Evolutionary conservation across 2,113 vertebrate species (phyloP).

Genomic region (Polyodon spathula): DNA sequence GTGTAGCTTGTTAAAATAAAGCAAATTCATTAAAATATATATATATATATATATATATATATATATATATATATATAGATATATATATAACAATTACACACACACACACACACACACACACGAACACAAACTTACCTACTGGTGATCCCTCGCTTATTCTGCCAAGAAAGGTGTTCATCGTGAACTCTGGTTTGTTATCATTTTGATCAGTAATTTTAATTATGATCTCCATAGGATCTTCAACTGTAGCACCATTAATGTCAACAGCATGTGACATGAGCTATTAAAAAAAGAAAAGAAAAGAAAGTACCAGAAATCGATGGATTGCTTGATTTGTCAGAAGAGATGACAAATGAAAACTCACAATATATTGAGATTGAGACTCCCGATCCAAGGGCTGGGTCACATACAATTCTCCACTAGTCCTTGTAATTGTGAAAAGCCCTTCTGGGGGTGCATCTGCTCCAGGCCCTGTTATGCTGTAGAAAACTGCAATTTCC

Average conservation of each 20-base stretch:
- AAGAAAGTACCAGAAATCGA: not conserved
- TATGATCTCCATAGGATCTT: slow-evolving; percentile 32
- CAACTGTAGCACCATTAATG: slow-evolving; percentile 3
- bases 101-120: no score
- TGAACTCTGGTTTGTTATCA: slow-evolving; percentile 37
- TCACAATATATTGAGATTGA: slow-evolving; percentile 27
- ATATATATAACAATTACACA: no score
- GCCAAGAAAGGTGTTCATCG: slow-evolving; percentile 23
- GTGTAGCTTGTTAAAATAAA: not conserved
- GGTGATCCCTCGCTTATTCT: slow-evolving; percentile 31
- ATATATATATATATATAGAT: no score
- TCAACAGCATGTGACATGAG: slow-evolving; percentile 31
- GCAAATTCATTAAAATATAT: not conserved
- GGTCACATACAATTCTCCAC: slow-evolving; percentile 32
- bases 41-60: no score
- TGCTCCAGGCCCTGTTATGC: slow-evolving; percentile 34
- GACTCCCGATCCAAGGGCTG: slow-evolving; percentile 39
- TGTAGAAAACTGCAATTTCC: slow-evolving; percentile 33
- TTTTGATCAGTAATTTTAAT: slow-evolving; percentile 45
- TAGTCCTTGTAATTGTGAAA: slow-evolving; percentile 27
- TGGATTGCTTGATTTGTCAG: not conserved
- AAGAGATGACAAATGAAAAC: not conserved
- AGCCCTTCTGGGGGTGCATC: slow-evolving; percentile 35
- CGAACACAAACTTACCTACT: slow-evolving; percentile 26
- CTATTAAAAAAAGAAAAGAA: slow-evolving; percentile 21